Conservation (phyloP, 2,113 vertebrate species). For the Columba livia region DNA sequence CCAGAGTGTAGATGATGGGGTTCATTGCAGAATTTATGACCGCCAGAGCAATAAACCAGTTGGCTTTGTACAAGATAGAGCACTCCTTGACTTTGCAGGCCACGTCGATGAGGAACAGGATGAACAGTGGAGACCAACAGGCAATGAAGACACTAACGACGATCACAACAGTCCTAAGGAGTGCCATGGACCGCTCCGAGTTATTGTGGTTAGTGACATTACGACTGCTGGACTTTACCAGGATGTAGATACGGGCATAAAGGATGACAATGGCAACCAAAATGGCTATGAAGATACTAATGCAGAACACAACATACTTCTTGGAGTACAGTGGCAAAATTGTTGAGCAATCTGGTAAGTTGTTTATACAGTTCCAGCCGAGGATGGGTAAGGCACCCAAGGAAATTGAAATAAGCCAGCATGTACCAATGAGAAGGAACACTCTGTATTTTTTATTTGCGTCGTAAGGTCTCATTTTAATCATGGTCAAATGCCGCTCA, state of each 20-base stretch:
- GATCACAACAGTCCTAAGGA: conserved; percentile 91
- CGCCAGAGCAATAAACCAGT: conserved; percentile 90
- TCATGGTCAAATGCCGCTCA: conserved; percentile 96
- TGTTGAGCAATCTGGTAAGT: conserved; percentile 90
- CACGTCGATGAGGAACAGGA: conserved; percentile 91
- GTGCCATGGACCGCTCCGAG: conserved; percentile 89
- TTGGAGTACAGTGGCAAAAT: conserved; percentile 93
- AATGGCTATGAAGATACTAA: conserved; percentile 87
- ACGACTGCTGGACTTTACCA: conserved; percentile 92
- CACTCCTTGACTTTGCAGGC: conserved; percentile 82
- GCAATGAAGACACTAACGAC: conserved; percentile 94
- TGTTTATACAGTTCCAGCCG: conserved; percentile 92
- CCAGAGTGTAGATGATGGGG: conserved; percentile 93
- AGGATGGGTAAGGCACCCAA: conserved; percentile 91
- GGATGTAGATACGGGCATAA: conserved; percentile 90
- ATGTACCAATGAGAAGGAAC: conserved; percentile 92
- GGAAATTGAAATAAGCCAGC: conserved; percentile 89
- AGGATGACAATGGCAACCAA: conserved; percentile 88
- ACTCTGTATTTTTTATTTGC: conserved; percentile 93
- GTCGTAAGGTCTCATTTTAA: conserved; percentile 96
- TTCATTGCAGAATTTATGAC: conserved; percentile 96
- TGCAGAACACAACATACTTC: conserved; percentile 92
- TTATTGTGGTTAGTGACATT: conserved; percentile 89
- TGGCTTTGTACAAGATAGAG: conserved; percentile 81
- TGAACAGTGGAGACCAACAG: conserved; percentile 92